Conservation (phyloP, 1,140 invertebrate genomes). For the Trichonephila clavipes region DNA sequence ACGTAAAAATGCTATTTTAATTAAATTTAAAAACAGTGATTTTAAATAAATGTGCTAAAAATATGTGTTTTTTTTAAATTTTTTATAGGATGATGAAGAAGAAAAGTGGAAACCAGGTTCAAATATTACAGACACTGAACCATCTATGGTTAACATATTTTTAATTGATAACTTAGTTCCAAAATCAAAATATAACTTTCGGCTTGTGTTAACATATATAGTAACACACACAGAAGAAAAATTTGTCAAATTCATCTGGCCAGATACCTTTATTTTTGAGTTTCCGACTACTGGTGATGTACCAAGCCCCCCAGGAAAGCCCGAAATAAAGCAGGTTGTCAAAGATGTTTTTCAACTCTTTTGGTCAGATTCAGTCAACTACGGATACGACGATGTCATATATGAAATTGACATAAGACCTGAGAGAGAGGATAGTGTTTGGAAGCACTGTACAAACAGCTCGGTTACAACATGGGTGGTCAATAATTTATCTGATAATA, state of each 20-base stretch:
- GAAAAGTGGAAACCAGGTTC: slow-evolving; percentile 9
- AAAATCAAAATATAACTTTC: slow-evolving; percentile 88
- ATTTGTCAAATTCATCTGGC: slow-evolving; percentile 85
- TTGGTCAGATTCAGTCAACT: slow-evolving; percentile 86
- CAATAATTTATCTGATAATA: slow-evolving; percentile 83
- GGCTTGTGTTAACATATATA: slow-evolving; percentile 85
- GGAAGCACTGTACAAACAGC: slow-evolving; percentile 90
- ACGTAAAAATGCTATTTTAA: too few species aligned
- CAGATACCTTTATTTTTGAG: slow-evolving; percentile 85
- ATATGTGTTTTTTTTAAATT: too few species aligned
- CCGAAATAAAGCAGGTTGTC: slow-evolving; percentile 85
- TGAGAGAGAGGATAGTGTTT: slow-evolving; percentile 79
- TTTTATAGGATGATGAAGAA: background rate
- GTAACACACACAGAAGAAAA: slow-evolving; percentile 79
- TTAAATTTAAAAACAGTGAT: too few species aligned
- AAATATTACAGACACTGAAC: slow-evolving; percentile 55
- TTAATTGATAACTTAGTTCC: slow-evolving; percentile 84
- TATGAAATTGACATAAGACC: slow-evolving; percentile 79
- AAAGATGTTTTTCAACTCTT: slow-evolving; percentile 86
- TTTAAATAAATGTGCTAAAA: too few species aligned
- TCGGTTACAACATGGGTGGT: slow-evolving; percentile 91
- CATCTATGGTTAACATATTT: slow-evolving; percentile 76
- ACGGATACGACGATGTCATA: slow-evolving; percentile 82
- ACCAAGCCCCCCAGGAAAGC: slow-evolving; percentile 80
- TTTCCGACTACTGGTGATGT: slow-evolving; percentile 88